Percentiles rank a stretch among this genome's conserved stretches.
phyloP scores from a whole-genome alignment of 2,888 invertebrate species.

The Hirtodrosophila duncani region DNA sequence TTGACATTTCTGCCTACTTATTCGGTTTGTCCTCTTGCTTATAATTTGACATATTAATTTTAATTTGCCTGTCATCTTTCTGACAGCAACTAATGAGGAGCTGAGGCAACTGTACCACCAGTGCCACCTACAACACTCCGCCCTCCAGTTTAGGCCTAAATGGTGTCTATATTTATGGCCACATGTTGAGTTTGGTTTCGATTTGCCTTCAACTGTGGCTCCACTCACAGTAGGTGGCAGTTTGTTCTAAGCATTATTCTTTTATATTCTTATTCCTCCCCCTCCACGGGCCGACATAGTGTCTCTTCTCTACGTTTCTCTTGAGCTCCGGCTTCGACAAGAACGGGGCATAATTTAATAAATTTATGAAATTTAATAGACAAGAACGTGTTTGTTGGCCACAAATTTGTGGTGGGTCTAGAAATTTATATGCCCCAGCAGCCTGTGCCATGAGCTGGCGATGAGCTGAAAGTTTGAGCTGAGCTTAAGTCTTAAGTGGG shows the following conservation, averaged over 20 bases:
- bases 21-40: conserved; percentile 6
- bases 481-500: conserved; percentile 39
- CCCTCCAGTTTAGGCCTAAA: conserved; percentile 3
- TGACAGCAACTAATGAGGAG: conserved; percentile 57
- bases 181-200: conserved; percentile 38
- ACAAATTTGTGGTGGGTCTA: conserved; percentile 63
- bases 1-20: conserved; percentile 7
- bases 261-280: conserved; percentile 1
- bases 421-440: conserved; percentile 54
- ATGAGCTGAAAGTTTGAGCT: not conserved
- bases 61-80: conserved; percentile 45
- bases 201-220: conserved; percentile 24
- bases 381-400: conserved; percentile 67
- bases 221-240: conserved; percentile 58
- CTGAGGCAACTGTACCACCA: not conserved
- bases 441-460: not conserved
- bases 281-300: conserved; percentile 7
- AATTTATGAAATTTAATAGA: conserved; percentile 70
- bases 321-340: conserved; percentile 19
- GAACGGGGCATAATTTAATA: conserved; percentile 65
- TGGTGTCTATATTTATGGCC: conserved; percentile 33
- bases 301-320: conserved; percentile 34
- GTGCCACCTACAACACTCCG: not conserved
- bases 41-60: conserved; percentile 71
- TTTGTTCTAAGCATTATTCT: conserved; percentile 26